Evolutionary conservation across 2,113 vertebrate genomes (phyloP).

Genomic region (Leptocoma aspasia): DNA sequence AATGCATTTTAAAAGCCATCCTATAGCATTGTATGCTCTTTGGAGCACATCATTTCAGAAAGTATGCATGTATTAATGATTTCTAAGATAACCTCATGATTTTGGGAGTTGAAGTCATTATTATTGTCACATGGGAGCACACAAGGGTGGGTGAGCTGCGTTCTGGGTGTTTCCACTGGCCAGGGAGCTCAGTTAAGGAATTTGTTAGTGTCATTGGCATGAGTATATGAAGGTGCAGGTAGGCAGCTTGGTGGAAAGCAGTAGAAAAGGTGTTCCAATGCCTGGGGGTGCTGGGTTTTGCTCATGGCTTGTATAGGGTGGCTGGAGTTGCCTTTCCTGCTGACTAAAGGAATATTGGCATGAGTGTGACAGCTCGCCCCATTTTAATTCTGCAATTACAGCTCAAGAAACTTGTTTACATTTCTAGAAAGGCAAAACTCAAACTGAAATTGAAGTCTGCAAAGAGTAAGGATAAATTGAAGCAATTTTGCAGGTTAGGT

Average conservation of each 20-base stretch:
- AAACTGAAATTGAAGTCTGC: background rate
- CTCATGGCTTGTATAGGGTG: background rate
- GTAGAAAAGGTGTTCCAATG: background rate
- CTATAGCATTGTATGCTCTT: background rate
- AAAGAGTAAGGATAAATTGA: background rate
- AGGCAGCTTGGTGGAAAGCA: background rate
- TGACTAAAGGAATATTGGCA: background rate
- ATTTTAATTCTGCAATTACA: background rate
- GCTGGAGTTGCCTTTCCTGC: background rate
- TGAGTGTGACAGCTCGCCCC: background rate
- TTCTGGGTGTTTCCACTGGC: background rate
- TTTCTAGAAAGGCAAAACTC: background rate
- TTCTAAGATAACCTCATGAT: background rate
- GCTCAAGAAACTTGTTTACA: background rate
- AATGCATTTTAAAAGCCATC: background rate
- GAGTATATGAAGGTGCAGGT: background rate
- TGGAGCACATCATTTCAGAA: background rate
- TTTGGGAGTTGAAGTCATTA: background rate
- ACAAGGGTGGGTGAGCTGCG: background rate
- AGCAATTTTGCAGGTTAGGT: background rate
- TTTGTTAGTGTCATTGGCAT: too few species aligned
- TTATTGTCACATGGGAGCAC: background rate
- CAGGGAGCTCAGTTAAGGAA: background rate
- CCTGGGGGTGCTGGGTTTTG: background rate
- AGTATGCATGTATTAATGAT: background rate